Evolutionary conservation across 1,140 invertebrate genomes (phyloP).

Genomic region (Dicyema japonicum): DNA sequence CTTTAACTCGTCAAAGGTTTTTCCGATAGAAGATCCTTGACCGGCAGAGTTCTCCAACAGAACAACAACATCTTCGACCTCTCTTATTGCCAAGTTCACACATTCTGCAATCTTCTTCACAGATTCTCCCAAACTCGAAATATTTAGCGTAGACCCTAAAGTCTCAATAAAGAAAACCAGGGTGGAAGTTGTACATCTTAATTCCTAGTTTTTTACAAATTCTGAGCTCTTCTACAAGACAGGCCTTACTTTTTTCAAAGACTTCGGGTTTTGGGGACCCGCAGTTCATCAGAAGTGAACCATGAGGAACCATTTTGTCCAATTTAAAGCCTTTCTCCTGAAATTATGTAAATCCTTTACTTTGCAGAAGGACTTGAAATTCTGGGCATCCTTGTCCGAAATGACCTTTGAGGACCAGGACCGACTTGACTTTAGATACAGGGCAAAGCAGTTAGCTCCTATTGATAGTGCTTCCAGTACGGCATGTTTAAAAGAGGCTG

Average conservation of each 20-base stretch:
- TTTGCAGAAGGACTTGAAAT: slow-evolving; percentile 13
- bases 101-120: slow-evolving; percentile 20
- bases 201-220: slow-evolving; percentile 23
- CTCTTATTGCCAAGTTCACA: slow-evolving; percentile 19
- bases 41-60: slow-evolving; percentile 3
- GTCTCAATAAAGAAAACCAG: slow-evolving; percentile 12
- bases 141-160: slow-evolving; percentile 21
- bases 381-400: slow-evolving; percentile 11
- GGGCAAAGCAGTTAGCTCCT: slow-evolving; percentile 19
- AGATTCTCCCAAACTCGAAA: slow-evolving; percentile 14
- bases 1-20: slow-evolving; percentile 18
- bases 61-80: slow-evolving; percentile 16
- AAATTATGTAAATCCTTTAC: slow-evolving; percentile 6
- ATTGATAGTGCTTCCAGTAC: slow-evolving; percentile 12
- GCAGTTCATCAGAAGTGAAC: slow-evolving; percentile 24
- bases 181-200: slow-evolving; percentile 24
- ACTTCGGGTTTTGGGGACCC: slow-evolving; percentile 19
- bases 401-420: slow-evolving; percentile 22
- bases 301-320: slow-evolving; percentile 19
- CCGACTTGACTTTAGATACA: slow-evolving; percentile 22
- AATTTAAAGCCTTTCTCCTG: slow-evolving; percentile 9
- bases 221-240: slow-evolving; percentile 22
- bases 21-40: background rate
- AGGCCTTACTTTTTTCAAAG: slow-evolving; percentile 18
- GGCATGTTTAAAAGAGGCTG: too few relatives aligned